Conservation (phyloP, 1,140 invertebrate species). For the Akabosia matsudoensis region DNA sequence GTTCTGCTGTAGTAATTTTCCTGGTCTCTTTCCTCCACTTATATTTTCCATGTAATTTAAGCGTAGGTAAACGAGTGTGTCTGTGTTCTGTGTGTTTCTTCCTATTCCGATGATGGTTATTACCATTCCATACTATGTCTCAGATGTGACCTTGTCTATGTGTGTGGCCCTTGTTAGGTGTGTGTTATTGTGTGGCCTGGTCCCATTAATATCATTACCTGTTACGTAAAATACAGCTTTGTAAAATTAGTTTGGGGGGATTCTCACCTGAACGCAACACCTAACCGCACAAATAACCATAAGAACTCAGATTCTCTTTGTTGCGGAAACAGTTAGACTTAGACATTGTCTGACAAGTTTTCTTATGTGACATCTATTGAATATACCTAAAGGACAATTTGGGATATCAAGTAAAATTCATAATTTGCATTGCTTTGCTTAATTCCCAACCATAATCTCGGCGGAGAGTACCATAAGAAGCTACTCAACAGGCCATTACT, state of each 20-base stretch:
- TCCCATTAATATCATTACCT: slow-evolving; percentile 1
- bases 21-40: not conserved
- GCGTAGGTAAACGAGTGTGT: not conserved
- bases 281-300: not conserved
- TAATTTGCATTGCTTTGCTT: not conserved
- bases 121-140: not conserved
- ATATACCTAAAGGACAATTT: too few species aligned
- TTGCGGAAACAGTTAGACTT: too few species aligned
- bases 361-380: too few species aligned
- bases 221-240: not conserved
- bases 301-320: not conserved
- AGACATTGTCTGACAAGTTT: too few species aligned
- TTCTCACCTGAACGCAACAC: not conserved
- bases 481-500: not conserved
- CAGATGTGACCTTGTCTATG: not conserved
- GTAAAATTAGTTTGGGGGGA: not conserved
- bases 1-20: not conserved
- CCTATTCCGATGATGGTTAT: too few species aligned
- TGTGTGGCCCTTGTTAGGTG: not conserved
- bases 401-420: not conserved
- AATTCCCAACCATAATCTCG: not conserved
- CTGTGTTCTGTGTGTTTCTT: not conserved
- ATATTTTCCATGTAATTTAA: not conserved
- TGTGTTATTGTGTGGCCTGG: not conserved
- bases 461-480: not conserved